Conservation (phyloP, 2,797 vertebrate species). For the Thunnus albacares region DNA sequence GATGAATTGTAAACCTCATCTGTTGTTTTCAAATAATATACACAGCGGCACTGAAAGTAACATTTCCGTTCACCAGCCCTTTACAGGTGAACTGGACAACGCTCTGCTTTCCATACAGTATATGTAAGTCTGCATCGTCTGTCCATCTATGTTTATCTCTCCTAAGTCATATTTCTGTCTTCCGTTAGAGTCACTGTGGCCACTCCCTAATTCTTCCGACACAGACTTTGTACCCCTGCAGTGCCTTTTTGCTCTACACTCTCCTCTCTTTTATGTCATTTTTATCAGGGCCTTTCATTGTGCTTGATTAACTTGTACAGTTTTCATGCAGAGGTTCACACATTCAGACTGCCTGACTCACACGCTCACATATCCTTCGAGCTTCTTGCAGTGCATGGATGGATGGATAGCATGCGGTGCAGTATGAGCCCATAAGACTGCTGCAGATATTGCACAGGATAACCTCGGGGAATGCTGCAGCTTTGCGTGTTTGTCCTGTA, state of each 20-base stretch:
- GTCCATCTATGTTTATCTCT: not conserved
- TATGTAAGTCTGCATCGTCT: not conserved
- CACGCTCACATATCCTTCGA: slow-evolving; percentile 12
- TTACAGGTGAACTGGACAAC: not conserved
- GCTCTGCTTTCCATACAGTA: not conserved
- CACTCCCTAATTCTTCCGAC: slow-evolving; percentile 4
- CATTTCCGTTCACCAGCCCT: not conserved
- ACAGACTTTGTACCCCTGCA: not conserved
- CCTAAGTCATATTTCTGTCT: slow-evolving; percentile 5
- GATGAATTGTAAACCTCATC: not conserved
- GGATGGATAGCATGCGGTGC: slow-evolving; percentile 38
- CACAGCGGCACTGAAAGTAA: not conserved
- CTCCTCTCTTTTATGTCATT: not conserved
- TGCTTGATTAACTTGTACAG: not conserved
- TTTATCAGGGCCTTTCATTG: slow-evolving; percentile 4
- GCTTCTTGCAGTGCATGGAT: slow-evolving; percentile 2
- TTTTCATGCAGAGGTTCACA: slow-evolving; percentile 1
- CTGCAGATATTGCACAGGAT: slow-evolving; percentile 22
- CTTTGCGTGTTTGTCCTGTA: slow-evolving; percentile 14
- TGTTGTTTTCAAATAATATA: not conserved
- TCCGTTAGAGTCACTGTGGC: slow-evolving; percentile 5
- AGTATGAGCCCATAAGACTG: slow-evolving; percentile 21
- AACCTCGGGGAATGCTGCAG: slow-evolving; percentile 23
- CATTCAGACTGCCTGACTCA: not conserved
- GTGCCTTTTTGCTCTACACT: not conserved